A percentile compares a stretch with the other conserved stretches of the same genome.
These are phyloP conservation scores for Alexandromys oeconomus DNA, from an alignment of 2,797 vertebrate genomes.

Conservation along the genomic window DNA sequence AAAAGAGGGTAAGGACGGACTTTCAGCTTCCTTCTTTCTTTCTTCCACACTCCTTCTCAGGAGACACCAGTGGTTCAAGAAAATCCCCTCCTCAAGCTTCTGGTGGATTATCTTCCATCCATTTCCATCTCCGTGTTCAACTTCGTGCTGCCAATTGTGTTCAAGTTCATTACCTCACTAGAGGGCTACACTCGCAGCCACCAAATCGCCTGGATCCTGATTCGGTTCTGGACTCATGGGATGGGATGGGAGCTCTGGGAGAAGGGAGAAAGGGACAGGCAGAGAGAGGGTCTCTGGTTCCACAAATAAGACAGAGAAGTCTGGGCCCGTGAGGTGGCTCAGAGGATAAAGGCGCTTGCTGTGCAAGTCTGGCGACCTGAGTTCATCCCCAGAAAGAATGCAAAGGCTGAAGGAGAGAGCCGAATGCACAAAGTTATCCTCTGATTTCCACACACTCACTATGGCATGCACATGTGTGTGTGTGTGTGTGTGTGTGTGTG, in stretches of 20 bases:
- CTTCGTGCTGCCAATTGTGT: conserved; percentile 91
- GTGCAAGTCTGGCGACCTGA: neutral
- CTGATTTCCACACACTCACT: neutral
- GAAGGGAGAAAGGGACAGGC: neutral
- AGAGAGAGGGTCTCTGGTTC: neutral
- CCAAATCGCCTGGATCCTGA: conserved; percentile 90
- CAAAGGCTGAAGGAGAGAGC: neutral
- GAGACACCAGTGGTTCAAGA: neutral
- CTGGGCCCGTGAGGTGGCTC: neutral
- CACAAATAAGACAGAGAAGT: neutral
- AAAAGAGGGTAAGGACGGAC: neutral
- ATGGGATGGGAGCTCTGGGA: neutral
- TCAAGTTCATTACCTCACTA: conserved; percentile 88
- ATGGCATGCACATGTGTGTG: too few species aligned
- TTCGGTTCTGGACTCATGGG: conserved; percentile 87
- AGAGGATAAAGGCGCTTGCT: neutral
- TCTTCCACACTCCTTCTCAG: conserved; percentile 59
- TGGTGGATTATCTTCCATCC: conserved; percentile 92
- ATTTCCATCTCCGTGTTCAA: conserved; percentile 92
- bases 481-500: too few species aligned
- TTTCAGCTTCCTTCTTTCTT: neutral
- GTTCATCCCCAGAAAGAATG: neutral
- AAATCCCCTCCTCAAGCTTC: conserved; percentile 85
- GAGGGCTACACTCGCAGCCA: conserved; percentile 90
- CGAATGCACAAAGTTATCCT: neutral